Percentiles rank a stretch among this genome's conserved stretches.
Evolutionary conservation across 2,113 vertebrate genomes (phyloP).

Genomic region (Scopus umbretta): DNA sequence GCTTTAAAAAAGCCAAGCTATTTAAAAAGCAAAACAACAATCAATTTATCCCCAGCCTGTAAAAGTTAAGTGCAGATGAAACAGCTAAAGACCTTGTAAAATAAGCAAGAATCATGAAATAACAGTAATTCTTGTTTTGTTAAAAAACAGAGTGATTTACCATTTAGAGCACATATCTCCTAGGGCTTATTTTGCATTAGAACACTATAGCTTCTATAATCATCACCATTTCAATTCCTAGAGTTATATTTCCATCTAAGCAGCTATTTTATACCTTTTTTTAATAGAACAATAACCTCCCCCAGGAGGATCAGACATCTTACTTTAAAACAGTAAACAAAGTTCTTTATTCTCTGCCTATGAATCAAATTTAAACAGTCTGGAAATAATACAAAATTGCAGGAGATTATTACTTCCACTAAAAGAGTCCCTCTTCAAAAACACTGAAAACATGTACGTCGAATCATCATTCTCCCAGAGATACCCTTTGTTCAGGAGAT

Average conservation of each 20-base stretch:
- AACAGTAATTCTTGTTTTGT: conserved; percentile 51
- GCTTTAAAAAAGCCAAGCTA: not conserved
- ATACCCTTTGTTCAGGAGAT: not conserved
- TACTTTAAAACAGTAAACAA: conserved; percentile 42
- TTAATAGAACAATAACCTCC: conserved; percentile 59
- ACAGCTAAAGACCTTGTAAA: conserved; percentile 47
- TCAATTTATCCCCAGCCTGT: conserved; percentile 21
- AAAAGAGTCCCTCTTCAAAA: not conserved
- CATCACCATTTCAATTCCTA: conserved; percentile 35
- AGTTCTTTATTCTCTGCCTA: conserved; percentile 35
- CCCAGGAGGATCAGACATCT: conserved; percentile 37
- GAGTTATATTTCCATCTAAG: conserved; percentile 6
- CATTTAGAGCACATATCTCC: conserved; percentile 47
- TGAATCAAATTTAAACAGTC: conserved; percentile 12
- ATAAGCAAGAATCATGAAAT: conserved; percentile 45
- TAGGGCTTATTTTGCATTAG: conserved; percentile 49
- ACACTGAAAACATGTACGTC: not conserved
- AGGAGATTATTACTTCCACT: conserved; percentile 29
- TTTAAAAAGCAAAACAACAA: conserved; percentile 27
- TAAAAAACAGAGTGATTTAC: conserved; percentile 20
- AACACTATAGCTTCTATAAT: conserved; percentile 30
- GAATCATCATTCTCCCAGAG: not conserved
- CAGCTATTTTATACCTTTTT: conserved; percentile 33
- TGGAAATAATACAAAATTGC: conserved; percentile 46
- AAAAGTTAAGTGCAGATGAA: conserved; percentile 44